Percentiles rank a stretch among this genome's conserved stretches.
These are phyloP conservation scores for Parotia lawesii DNA, from an alignment of 2,113 vertebrate species.

Conservation along the genomic window DNA sequence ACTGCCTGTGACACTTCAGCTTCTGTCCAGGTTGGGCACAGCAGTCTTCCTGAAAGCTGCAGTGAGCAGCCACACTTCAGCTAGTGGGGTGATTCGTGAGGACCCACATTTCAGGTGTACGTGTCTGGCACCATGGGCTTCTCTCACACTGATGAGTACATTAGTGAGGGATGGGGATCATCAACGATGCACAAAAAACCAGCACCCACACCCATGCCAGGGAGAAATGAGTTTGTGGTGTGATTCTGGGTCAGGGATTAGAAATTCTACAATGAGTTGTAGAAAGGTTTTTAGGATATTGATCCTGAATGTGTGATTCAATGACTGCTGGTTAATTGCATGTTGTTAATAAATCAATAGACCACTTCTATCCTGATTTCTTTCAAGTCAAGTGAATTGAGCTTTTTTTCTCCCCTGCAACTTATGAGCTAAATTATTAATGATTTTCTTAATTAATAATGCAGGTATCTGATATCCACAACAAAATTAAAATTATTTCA, in stretches of 20 bases:
- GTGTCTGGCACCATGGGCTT: rapidly evolving
- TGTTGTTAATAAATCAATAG: neutral
- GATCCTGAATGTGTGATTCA: neutral
- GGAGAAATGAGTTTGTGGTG: neutral
- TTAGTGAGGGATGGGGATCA: neutral
- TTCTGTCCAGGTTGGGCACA: neutral
- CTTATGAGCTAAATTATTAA: neutral
- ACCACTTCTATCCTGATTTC: neutral
- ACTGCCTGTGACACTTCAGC: neutral
- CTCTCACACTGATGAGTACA: rapidly evolving
- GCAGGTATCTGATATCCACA: neutral
- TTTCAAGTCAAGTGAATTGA: neutral
- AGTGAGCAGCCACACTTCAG: neutral
- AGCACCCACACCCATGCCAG: neutral
- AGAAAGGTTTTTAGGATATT: neutral
- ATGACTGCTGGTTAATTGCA: neutral
- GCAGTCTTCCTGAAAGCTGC: neutral
- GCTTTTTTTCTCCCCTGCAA: neutral
- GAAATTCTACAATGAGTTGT: neutral
- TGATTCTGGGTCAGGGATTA: neutral
- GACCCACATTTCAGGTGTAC: rapidly evolving
- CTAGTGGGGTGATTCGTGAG: neutral
- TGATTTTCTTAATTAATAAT: neutral
- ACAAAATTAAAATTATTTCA: neutral
- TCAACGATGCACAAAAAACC: rapidly evolving